These are phyloP conservation scores for Amniataba percoides DNA, from an alignment of 2,797 vertebrate genomes.

Conservation along the genomic window DNA sequence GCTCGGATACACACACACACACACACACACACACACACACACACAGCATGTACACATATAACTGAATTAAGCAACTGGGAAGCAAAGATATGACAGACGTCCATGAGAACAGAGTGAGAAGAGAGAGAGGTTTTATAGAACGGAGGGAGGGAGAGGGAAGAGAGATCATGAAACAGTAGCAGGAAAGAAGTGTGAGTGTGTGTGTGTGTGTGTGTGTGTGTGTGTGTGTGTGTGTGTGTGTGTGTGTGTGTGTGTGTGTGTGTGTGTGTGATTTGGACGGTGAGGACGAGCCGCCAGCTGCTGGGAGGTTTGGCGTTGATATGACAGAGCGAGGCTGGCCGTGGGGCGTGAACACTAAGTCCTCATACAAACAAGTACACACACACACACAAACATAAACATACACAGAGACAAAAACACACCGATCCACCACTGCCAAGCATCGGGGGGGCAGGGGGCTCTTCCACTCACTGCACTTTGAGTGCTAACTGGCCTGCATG, in stretches of 20 bases:
- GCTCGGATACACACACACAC: slow-evolving; percentile 33
- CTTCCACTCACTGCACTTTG: slow-evolving; percentile 13
- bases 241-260: not conserved
- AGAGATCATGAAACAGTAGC: slow-evolving; percentile 11
- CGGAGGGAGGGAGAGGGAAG: not conserved
- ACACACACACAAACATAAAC: not conserved
- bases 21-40: slow-evolving; percentile 43
- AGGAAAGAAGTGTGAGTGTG: not conserved
- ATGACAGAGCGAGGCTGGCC: slow-evolving; percentile 50
- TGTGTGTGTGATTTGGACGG: slow-evolving; percentile 28
- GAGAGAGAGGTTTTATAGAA: slow-evolving; percentile 27
- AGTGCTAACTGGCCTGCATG: slow-evolving; percentile 23
- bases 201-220: slow-evolving; percentile 1
- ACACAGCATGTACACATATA: slow-evolving; percentile 24
- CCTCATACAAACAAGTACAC: slow-evolving; percentile 31
- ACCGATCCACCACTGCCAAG: slow-evolving; percentile 32
- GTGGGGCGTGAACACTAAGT: slow-evolving; percentile 47
- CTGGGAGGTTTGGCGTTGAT: slow-evolving; percentile 58
- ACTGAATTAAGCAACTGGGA: slow-evolving; percentile 57
- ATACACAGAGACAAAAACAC: slow-evolving; percentile 10
- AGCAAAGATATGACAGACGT: slow-evolving; percentile 40
- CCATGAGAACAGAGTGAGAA: slow-evolving; percentile 24
- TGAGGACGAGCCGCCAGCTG: slow-evolving; percentile 51
- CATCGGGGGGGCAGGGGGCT: not conserved
- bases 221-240: not conserved